Base-by-base conservation (phyloP, 2,888 invertebrate genomes). In the Pollenia angustigena region DNA sequence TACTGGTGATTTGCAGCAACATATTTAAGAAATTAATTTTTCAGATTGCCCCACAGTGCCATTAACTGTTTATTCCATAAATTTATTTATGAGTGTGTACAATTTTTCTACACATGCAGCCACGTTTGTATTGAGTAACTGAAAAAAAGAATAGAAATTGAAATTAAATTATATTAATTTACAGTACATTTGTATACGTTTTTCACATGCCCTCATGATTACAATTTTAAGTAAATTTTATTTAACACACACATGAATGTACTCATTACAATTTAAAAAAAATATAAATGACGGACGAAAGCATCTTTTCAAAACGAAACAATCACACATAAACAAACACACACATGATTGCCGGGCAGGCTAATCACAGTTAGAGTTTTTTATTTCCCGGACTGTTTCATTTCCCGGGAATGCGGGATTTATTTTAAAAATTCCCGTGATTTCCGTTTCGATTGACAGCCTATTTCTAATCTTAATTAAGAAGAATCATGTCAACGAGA, bases 161-260 rank as follows among this genome's bases (percentile, higher is more conserved):
- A 76, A 82, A 62, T 82, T 62, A 68, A 62, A 68, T 76, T 62
- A 76, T 62, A 69, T 72, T 66, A 74, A 74, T 81, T 81, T 74
- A 81, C 69, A 58, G 79, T 56, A 50, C 12, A 18, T 18, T 62
- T 12, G 42, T 66, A 52, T 52, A 52, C 50, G 46, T 74, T 74
- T 32, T 74, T 50, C 56, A 66, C 48, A 81, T 81, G 81, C 74
- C 74, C 74, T 66, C 66, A 74, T 81, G 74, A 66, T 74, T 74
- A 66, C 18, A 18, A 46, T 56, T 72, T 62, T 14, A 50, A 74
- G 11, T 64, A 72, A 81, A 62, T 44, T 32, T 42, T 11, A 58
- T 68, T 42, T 40, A 9, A 62, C n/a, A 46, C 54, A 71, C 52
- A 64, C 60, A 64, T 18, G 12, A 18, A n/a, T 10, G 16, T 60